Conservation (phyloP, 2,797 vertebrate genomes). For the Allobates femoralis region DNA sequence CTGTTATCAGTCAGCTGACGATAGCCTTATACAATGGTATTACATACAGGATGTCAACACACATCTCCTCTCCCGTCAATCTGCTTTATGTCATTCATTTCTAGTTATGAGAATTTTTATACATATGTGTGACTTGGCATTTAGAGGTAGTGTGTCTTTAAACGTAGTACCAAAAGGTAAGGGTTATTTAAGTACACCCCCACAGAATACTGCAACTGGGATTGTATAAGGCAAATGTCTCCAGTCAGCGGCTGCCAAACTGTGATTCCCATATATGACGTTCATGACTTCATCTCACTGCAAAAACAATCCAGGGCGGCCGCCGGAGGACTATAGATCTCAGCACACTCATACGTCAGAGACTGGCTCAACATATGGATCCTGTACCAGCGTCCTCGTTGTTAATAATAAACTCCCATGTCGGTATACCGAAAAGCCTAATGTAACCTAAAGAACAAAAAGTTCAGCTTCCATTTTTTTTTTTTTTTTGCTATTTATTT, state of each 20-base stretch:
- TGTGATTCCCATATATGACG: conserved; percentile 4
- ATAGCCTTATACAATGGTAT: background rate
- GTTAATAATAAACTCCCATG: background rate
- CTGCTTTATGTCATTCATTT: background rate
- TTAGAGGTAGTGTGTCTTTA: background rate
- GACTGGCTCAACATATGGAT: background rate
- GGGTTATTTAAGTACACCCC: conserved; percentile 32
- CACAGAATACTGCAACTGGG: background rate
- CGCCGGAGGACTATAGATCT: background rate
- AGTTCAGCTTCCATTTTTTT: too few species aligned
- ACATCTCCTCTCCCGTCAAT: background rate
- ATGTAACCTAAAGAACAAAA: too few species aligned
- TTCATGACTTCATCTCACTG: background rate
- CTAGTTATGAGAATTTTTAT: background rate
- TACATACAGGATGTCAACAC: background rate
- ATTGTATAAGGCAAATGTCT: background rate
- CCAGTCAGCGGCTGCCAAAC: background rate
- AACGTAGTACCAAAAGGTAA: background rate
- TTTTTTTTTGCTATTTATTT: background rate
- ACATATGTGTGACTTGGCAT: background rate
- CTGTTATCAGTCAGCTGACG: background rate
- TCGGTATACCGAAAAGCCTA: background rate
- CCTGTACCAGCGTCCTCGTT: background rate
- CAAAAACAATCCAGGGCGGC: background rate
- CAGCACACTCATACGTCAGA: background rate